Evolutionary conservation across 1,140 invertebrate genomes (phyloP).

Genomic region (Musca domestica): DNA sequence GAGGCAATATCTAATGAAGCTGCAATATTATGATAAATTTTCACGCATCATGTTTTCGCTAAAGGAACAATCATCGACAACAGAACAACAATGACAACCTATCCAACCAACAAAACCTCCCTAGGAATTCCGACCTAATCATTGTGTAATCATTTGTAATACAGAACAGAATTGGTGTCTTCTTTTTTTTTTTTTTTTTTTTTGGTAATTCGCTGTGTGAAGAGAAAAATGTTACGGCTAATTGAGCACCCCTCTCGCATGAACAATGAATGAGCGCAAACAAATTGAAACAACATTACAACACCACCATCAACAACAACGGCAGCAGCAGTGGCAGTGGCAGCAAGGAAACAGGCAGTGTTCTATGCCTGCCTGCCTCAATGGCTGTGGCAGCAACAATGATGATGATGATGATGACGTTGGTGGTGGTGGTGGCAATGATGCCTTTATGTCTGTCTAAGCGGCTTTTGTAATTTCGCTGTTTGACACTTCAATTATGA

Average conservation of each 20-base stretch:
- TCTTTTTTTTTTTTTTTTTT: too few species aligned
- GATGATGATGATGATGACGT: too few species aligned
- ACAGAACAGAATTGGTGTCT: background rate
- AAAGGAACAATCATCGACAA: background rate
- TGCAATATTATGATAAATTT: slow-evolving; percentile 24
- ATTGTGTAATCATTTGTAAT: slow-evolving; percentile 53
- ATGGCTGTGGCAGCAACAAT: too few species aligned
- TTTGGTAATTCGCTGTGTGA: too few species aligned
- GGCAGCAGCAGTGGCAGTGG: too few species aligned
- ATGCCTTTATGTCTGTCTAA: slow-evolving; percentile 19
- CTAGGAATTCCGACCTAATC: slow-evolving; percentile 40
- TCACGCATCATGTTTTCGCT: slow-evolving; percentile 23
- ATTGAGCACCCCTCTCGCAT: slow-evolving; percentile 52
- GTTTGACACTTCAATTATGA: slow-evolving; percentile 22
- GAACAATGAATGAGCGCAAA: background rate
- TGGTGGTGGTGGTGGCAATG: background rate
- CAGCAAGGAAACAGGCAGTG: too few species aligned
- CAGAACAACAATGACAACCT: background rate
- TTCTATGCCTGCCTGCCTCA: too few species aligned
- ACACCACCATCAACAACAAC: slow-evolving; percentile 5
- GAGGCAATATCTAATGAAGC: background rate
- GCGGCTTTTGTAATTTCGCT: slow-evolving; percentile 22
- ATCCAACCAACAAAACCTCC: background rate
- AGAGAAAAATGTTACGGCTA: slow-evolving; percentile 47
- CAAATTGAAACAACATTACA: slow-evolving; percentile 1